These are phyloP conservation scores for Sarcophaga subvicina DNA, from an alignment of 2,888 invertebrate genomes.

Conservation along the genomic window DNA sequence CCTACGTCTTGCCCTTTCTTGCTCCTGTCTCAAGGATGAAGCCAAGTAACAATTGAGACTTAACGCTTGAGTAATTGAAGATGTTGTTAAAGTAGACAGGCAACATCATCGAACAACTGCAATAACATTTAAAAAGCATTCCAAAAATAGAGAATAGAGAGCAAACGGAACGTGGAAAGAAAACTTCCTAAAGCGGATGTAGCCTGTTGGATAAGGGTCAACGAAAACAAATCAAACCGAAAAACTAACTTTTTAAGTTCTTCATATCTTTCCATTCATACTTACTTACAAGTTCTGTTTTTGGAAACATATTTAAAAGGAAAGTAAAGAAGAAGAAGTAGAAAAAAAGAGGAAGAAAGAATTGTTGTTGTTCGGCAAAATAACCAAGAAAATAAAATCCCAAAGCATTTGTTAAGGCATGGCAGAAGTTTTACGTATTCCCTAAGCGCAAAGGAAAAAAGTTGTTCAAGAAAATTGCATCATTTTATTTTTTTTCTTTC, in stretches of 20 bases:
- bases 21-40: not conserved
- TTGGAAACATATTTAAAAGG: not conserved
- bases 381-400: conserved; percentile 4
- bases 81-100: conserved; percentile 60
- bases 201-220: conserved; percentile 52
- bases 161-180: not conserved
- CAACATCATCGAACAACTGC: conserved; percentile 41
- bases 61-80: conserved; percentile 67
- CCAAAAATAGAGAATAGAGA: not conserved
- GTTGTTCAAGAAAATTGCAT: conserved; percentile 48
- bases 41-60: conserved; percentile 64
- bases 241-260: conserved; percentile 50
- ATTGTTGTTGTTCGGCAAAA: not conserved
- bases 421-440: conserved; percentile 8
- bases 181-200: conserved; percentile 48
- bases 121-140: conserved; percentile 7
- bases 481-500: conserved; percentile 47
- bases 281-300: not conserved
- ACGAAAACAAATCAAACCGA: conserved; percentile 57
- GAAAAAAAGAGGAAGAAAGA: not conserved
- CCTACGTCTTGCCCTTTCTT: not conserved
- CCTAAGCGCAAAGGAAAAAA: conserved; percentile 15
- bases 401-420: conserved; percentile 32
- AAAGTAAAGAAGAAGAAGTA: too few species aligned
- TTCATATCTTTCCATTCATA: conserved; percentile 2